These are phyloP conservation scores for Volucella inanis DNA, from an alignment of 2,888 invertebrate species.

Conservation along the genomic window DNA sequence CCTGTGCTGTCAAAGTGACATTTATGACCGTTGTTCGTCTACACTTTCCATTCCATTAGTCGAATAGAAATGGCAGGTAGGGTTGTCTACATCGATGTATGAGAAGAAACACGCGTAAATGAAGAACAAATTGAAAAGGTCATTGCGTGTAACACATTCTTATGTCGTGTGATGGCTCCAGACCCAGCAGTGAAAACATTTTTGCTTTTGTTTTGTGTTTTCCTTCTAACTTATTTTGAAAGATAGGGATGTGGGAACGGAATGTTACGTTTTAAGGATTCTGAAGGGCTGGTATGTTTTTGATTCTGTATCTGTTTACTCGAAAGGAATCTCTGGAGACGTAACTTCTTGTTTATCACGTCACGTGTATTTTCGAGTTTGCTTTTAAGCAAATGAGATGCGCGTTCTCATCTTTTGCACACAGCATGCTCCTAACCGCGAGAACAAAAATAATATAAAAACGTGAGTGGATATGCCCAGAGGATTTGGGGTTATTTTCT, in stretches of 20 bases:
- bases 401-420: conserved; percentile 14
- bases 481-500: conserved; percentile 10
- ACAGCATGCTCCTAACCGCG: conserved; percentile 47
- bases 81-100: conserved; percentile 7
- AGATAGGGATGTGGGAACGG: conserved; percentile 39
- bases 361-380: conserved; percentile 65
- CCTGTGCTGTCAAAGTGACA: conserved; percentile 19
- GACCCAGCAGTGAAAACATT: conserved; percentile 46
- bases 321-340: conserved; percentile 10
- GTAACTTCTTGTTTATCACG: conserved; percentile 19
- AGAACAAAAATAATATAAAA: background rate
- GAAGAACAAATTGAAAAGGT: conserved; percentile 39
- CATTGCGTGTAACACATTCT: conserved; percentile 15
- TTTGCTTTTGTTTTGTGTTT: background rate
- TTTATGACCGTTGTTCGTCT: conserved; percentile 48
- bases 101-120: background rate
- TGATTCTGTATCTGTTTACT: conserved; percentile 25
- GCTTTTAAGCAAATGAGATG: conserved; percentile 24
- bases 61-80: background rate
- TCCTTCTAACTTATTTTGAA: conserved; percentile 40
- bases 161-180: background rate
- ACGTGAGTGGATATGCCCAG: conserved; percentile 54
- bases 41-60: conserved; percentile 45
- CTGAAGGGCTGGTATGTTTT: conserved; percentile 32
- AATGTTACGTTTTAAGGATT: conserved; percentile 33